Conservation (phyloP, 2,113 vertebrate genomes). For the Embiotoca jacksoni region DNA sequence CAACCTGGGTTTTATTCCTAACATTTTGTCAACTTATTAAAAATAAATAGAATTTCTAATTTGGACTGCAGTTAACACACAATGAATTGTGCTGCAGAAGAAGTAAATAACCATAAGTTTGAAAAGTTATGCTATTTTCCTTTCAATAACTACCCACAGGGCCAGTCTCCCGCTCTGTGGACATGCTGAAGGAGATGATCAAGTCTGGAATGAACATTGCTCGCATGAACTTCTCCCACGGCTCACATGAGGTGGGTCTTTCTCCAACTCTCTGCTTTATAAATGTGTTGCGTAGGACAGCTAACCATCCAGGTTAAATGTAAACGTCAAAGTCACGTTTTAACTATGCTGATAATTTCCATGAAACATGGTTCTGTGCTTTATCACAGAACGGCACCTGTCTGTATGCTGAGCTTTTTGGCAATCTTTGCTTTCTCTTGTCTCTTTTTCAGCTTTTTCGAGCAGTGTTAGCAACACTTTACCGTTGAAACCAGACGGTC, state of each 20-base stretch:
- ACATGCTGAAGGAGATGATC: constrained; percentile 96
- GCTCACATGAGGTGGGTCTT: constrained; percentile 91
- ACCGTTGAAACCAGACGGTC: background rate
- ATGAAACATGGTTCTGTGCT: constrained; percentile 23
- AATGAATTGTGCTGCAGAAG: background rate
- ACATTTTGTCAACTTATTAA: background rate
- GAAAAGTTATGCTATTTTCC: background rate
- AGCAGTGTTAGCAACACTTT: constrained; percentile 1
- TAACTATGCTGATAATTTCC: constrained; percentile 19
- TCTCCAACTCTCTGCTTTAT: background rate
- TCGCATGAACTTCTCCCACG: constrained; percentile 98
- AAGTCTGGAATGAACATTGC: constrained; percentile 99
- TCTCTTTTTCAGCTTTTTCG: constrained; percentile 5
- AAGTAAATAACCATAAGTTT: background rate
- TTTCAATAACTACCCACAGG: constrained; percentile 79
- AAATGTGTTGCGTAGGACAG: background rate
- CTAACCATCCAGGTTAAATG: background rate
- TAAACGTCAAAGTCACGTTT: constrained; percentile 18
- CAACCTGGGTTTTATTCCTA: too few species aligned
- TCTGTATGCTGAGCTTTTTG: background rate
- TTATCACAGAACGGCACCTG: constrained; percentile 41
- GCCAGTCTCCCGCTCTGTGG: constrained; percentile 94
- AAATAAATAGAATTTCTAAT: background rate
- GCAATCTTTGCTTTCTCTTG: constrained; percentile 6
- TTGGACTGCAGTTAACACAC: background rate